phyloP scores from a whole-genome alignment of 2,888 invertebrate species.

The Drosophila trichaetosa region DNA sequence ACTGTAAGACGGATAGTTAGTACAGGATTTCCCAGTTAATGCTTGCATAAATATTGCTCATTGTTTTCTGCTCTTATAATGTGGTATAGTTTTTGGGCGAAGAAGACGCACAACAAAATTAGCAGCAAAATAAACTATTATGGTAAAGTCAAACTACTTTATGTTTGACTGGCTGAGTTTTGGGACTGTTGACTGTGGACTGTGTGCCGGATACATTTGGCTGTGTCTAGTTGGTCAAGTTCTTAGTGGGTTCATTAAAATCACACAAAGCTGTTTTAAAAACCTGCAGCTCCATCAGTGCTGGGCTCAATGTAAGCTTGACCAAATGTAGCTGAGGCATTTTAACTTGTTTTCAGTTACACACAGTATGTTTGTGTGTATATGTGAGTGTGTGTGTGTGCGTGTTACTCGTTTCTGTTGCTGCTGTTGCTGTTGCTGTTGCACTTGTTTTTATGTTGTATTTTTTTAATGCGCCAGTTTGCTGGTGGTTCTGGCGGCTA shows the following conservation, averaged over 20 bases:
- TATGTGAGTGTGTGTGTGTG: conserved; percentile 30
- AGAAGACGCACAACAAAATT: conserved; percentile 3
- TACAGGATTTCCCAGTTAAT: conserved; percentile 58
- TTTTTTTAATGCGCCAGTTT: conserved; percentile 34
- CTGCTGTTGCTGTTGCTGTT: conserved; percentile 36
- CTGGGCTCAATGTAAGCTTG: conserved; percentile 64
- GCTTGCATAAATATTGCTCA: conserved; percentile 75
- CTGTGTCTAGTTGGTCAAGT: conserved; percentile 46
- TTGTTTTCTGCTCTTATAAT: conserved; percentile 59
- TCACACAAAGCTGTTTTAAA: conserved; percentile 56
- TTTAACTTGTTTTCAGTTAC: conserved; percentile 77
- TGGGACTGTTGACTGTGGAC: conserved; percentile 4
- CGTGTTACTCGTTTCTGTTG: conserved; percentile 63
- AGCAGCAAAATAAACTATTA: conserved; percentile 44
- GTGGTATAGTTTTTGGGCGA: conserved; percentile 10
- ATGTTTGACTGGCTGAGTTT: conserved; percentile 37
- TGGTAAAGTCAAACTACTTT: conserved; percentile 50
- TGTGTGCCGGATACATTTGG: background rate
- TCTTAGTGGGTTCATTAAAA: conserved; percentile 76
- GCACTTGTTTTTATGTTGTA: conserved; percentile 41
- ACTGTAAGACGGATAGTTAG: conserved; percentile 22
- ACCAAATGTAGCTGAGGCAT: conserved; percentile 77
- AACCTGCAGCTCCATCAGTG: conserved; percentile 54
- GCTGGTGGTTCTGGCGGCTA: conserved; percentile 34
- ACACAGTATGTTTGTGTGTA: conserved; percentile 14